Conservation (phyloP, 2,797 vertebrate genomes). For the Rhinatrema bivittatum region DNA sequence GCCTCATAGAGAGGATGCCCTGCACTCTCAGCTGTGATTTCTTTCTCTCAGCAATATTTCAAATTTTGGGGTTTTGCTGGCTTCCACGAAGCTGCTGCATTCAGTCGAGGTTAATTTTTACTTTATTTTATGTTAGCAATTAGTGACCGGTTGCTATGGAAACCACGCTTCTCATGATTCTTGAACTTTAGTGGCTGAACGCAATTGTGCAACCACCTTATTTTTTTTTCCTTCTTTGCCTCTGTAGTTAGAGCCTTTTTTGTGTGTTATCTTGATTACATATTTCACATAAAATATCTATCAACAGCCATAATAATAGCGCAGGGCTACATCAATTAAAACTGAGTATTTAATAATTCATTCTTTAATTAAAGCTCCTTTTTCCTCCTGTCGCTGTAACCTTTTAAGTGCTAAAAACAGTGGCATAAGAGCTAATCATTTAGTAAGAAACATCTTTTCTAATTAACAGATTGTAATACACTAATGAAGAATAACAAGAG, state of each 20-base stretch:
- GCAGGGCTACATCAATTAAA: slow-evolving; percentile 50
- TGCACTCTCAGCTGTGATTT: slow-evolving; percentile 3
- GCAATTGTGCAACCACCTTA: slow-evolving; percentile 38
- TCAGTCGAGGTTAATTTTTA: slow-evolving; percentile 49
- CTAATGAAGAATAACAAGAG: slow-evolving; percentile 35
- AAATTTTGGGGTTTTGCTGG: slow-evolving; percentile 25
- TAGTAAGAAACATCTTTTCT: slow-evolving; percentile 44
- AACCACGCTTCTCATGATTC: slow-evolving; percentile 56
- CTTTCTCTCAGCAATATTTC: slow-evolving; percentile 14
- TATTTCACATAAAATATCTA: slow-evolving; percentile 47
- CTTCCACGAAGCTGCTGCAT: slow-evolving; percentile 39
- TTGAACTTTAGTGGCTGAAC: slow-evolving; percentile 57
- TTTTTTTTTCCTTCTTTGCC: slow-evolving; percentile 21
- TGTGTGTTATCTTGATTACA: slow-evolving; percentile 43
- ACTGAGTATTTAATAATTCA: slow-evolving; percentile 56
- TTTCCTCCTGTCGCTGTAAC: slow-evolving; percentile 44
- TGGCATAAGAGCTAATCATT: slow-evolving; percentile 45
- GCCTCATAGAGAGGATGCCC: slow-evolving; percentile 15
- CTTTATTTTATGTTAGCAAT: slow-evolving; percentile 57
- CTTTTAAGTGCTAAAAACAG: slow-evolving; percentile 58
- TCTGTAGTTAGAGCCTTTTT: slow-evolving; percentile 31
- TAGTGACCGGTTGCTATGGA: slow-evolving; percentile 61
- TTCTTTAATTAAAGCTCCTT: slow-evolving; percentile 56
- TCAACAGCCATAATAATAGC: slow-evolving; percentile 55
- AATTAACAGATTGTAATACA: slow-evolving; percentile 46